phyloP scores from a whole-genome alignment of 2,113 vertebrate species.

The Acanthisitta chloris region DNA sequence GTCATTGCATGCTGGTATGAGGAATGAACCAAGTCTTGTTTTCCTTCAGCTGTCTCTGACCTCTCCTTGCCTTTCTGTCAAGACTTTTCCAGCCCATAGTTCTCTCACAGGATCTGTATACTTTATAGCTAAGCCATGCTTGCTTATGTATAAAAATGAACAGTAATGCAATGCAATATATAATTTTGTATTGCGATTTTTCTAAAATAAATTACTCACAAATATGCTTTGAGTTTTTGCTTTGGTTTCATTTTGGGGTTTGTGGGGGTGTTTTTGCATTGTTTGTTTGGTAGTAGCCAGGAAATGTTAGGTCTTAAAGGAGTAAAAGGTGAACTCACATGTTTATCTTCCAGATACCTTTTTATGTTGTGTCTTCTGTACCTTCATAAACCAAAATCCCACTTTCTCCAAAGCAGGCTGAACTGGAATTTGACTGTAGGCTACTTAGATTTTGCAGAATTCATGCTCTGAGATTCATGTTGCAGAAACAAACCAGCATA shows the following conservation, averaged over 20 bases:
- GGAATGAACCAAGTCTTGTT: background rate
- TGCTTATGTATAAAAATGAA: background rate
- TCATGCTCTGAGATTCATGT: background rate
- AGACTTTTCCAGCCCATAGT: background rate
- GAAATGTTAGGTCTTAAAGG: background rate
- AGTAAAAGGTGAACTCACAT: background rate
- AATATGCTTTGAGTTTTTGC: no score
- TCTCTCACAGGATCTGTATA: background rate
- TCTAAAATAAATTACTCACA: background rate
- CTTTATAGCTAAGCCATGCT: background rate
- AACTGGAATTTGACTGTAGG: background rate
- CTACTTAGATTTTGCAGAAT: background rate
- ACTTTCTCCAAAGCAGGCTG: background rate
- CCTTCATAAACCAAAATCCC: background rate
- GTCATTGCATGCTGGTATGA: background rate
- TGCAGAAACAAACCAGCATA: background rate
- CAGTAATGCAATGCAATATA: background rate
- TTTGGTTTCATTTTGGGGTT: no score
- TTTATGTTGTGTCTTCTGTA: background rate
- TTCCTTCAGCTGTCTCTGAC: background rate
- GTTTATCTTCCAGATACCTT: background rate
- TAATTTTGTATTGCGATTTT: background rate
- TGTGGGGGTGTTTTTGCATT: background rate
- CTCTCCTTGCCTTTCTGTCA: background rate
- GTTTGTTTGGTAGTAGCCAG: background rate